phyloP scores from a whole-genome alignment of 2,113 vertebrate species.

The Pseudorhombus dupliciocellatus region DNA sequence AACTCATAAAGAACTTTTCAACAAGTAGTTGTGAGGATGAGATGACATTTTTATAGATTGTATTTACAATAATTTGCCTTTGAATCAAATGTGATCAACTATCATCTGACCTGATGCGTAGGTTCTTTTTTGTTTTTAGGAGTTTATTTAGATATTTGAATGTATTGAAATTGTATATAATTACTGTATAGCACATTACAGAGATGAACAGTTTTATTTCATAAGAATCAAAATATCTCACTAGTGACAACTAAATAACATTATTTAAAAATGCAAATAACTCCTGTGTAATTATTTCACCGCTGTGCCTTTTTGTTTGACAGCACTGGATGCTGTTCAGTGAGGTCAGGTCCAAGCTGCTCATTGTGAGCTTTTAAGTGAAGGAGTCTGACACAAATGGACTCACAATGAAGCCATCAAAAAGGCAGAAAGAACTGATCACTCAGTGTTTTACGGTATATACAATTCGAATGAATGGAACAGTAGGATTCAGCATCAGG shows the following conservation, averaged over 20 bases:
- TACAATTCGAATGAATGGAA: constrained; percentile 16
- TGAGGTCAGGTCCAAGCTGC: constrained; percentile 28
- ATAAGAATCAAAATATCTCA: neutral
- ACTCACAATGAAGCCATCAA: constrained; percentile 10
- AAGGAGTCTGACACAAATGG: constrained; percentile 18
- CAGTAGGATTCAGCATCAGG: neutral
- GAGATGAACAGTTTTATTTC: too few relatives aligned
- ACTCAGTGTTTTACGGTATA: neutral
- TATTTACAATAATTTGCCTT: too few relatives aligned
- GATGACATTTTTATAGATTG: too few relatives aligned
- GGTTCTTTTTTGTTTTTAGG: too few relatives aligned
- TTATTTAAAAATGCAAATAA: constrained; percentile 4
- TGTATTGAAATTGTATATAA: too few relatives aligned
- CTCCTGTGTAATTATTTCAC: constrained; percentile 1
- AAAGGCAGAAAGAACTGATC: neutral
- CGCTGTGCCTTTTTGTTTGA: constrained; percentile 5
- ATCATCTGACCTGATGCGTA: too few relatives aligned
- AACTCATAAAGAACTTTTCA: too few relatives aligned
- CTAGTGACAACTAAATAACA: neutral
- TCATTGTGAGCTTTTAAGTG: constrained; percentile 48
- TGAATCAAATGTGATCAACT: too few relatives aligned
- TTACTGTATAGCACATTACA: too few relatives aligned
- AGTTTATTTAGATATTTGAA: too few relatives aligned
- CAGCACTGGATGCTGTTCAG: constrained; percentile 5
- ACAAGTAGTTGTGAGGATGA: too few relatives aligned